Percentiles rank a stretch among this genome's conserved stretches.
phyloP scores from a whole-genome alignment of 2,888 invertebrate genomes.

The Creontiades dilutus region DNA sequence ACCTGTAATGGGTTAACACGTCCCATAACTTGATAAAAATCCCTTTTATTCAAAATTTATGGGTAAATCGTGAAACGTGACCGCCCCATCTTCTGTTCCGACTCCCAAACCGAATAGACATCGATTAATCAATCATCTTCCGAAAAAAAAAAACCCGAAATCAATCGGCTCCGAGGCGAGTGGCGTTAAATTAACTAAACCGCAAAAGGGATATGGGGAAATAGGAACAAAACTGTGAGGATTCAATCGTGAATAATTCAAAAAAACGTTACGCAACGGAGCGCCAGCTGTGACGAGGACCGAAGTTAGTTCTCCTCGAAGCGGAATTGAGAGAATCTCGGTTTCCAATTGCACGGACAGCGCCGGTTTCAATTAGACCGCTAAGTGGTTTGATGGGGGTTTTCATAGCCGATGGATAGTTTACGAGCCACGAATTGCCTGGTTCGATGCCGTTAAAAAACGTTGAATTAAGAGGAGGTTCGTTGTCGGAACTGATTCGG shows the following conservation, averaged over 20 bases:
- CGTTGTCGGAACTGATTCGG: too few species aligned
- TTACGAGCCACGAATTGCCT: background rate
- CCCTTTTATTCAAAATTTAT: background rate
- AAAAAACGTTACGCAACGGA: conserved; percentile 38
- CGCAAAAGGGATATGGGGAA: background rate
- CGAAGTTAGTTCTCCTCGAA: background rate
- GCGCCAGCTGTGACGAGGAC: conserved; percentile 24
- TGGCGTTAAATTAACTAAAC: conserved; percentile 52
- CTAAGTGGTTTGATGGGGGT: conserved; percentile 15
- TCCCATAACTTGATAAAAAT: too few species aligned
- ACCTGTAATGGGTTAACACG: too few species aligned
- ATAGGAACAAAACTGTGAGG: background rate
- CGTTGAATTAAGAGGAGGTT: too few species aligned
- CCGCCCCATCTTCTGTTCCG: background rate
- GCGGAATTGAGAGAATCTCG: background rate
- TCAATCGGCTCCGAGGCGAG: background rate
- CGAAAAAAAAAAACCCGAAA: background rate
- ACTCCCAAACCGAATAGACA: background rate
- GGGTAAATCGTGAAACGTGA: conserved; percentile 9
- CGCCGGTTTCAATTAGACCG: conserved; percentile 6
- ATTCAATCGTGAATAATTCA: conserved; percentile 19
- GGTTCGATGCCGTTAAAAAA: background rate
- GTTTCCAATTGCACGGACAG: conserved; percentile 30
- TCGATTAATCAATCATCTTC: background rate
- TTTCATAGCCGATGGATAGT: background rate